phyloP scores from a whole-genome alignment of 2,113 vertebrate species.

The Merops nubicus region DNA sequence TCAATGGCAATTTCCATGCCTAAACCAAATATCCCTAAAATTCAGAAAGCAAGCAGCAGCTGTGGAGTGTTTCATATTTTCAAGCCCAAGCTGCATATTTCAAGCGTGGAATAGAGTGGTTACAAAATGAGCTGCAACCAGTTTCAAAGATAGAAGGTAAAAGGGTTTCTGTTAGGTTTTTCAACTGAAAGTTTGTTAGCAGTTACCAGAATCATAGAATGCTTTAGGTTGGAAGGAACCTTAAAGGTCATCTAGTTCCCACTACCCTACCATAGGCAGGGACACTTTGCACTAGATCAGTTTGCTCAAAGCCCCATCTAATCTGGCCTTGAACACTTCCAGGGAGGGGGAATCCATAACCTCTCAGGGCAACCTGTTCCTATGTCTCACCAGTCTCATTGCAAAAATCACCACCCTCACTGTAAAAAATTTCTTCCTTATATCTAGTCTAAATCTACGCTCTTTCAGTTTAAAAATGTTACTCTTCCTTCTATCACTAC shows the following conservation, averaged over 20 bases:
- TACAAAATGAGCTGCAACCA: neutral
- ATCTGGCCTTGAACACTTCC: neutral
- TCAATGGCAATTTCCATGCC: neutral
- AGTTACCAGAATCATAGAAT: neutral
- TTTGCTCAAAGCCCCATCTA: neutral
- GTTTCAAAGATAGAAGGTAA: neutral
- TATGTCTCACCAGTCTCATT: neutral
- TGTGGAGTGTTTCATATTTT: neutral
- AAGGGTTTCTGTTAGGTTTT: neutral
- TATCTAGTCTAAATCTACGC: neutral
- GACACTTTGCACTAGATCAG: neutral
- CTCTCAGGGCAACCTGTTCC: neutral
- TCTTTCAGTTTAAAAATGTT: neutral
- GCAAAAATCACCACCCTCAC: neutral
- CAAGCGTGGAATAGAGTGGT: neutral
- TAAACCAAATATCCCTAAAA: neutral
- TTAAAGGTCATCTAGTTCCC: neutral
- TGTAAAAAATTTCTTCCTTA: neutral
- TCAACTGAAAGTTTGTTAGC: neutral
- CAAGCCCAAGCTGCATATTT: neutral
- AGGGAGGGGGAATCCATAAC: neutral
- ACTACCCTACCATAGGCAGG: neutral
- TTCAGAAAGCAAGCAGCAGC: neutral
- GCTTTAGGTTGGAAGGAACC: neutral
- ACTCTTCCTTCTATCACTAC: neutral